Conservation (phyloP, 2,797 vertebrate species). For the Nannoperca australis region DNA sequence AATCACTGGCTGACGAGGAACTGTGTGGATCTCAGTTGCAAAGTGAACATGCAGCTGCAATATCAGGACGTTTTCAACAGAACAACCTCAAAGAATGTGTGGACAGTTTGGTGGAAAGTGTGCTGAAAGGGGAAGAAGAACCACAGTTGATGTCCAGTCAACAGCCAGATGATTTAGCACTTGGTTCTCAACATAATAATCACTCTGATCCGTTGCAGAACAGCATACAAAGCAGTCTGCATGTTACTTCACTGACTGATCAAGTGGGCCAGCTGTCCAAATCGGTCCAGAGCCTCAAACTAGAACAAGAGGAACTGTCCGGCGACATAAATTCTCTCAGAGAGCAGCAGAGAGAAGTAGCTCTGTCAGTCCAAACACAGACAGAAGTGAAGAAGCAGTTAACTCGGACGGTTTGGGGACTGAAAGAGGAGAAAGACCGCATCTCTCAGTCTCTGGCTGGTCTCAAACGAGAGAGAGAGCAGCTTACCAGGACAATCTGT, state of each 20-base stretch:
- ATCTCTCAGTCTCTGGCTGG: conserved; percentile 54
- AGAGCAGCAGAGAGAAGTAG: conserved; percentile 73
- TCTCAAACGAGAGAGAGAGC: conserved; percentile 73
- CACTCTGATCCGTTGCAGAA: conserved; percentile 2
- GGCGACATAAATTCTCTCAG: conserved; percentile 61
- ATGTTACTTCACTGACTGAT: conserved; percentile 38
- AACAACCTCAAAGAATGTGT: conserved; percentile 27
- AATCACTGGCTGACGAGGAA: neutral
- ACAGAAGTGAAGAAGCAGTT: conserved; percentile 83
- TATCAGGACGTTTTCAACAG: conserved; percentile 15
- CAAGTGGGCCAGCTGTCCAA: conserved; percentile 42
- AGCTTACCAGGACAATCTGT: conserved; percentile 61
- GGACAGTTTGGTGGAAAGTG: conserved; percentile 36
- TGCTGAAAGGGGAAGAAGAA: conserved; percentile 37
- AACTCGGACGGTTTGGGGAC: conserved; percentile 80
- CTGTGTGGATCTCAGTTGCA: conserved; percentile 12
- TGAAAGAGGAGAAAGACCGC: conserved; percentile 78
- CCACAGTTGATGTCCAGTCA: conserved; percentile 20
- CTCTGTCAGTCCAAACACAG: conserved; percentile 67
- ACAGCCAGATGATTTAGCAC: neutral
- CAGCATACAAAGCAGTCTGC: conserved; percentile 17
- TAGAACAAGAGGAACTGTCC: conserved; percentile 67
- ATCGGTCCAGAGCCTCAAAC: conserved; percentile 64
- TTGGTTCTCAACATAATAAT: conserved; percentile 27
- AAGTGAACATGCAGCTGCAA: conserved; percentile 5